phyloP scores from a whole-genome alignment of 2,888 invertebrate genomes.

The Thecocarcelia acutangulata region DNA sequence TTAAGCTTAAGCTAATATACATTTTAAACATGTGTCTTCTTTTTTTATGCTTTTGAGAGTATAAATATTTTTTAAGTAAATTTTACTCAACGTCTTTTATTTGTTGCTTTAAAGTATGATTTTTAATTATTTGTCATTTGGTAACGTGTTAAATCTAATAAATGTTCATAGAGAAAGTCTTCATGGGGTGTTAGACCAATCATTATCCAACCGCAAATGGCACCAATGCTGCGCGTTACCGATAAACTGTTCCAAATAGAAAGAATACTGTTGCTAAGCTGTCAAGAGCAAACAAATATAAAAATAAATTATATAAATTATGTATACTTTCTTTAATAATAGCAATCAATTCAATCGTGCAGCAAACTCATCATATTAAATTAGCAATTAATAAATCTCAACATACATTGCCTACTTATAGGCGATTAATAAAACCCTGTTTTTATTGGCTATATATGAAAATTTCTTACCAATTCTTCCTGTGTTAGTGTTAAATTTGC shows the following conservation, averaged over 20 bases:
- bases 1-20: slow-evolving; percentile 30
- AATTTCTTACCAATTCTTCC: slow-evolving; percentile 78
- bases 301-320: background rate
- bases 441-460: background rate
- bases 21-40: slow-evolving; percentile 26
- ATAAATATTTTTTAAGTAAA: slow-evolving; percentile 39
- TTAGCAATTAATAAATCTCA: too few relatives aligned
- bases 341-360: too few relatives aligned
- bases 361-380: too few relatives aligned
- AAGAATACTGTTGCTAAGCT: slow-evolving; percentile 82
- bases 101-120: background rate
- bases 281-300: background rate
- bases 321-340: too few relatives aligned
- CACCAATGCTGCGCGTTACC: slow-evolving; percentile 83
- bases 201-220: slow-evolving; percentile 83
- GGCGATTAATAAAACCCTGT: background rate
- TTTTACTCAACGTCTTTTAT: slow-evolving; percentile 25
- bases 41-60: slow-evolving; percentile 10
- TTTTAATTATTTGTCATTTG: slow-evolving; percentile 81
- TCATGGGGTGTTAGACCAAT: slow-evolving; percentile 83
- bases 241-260: slow-evolving; percentile 83
- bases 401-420: slow-evolving; percentile 1
- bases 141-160: slow-evolving; percentile 81
- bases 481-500: slow-evolving; percentile 79
- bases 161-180: slow-evolving; percentile 82